A percentile compares a stretch with the other conserved stretches of the same genome.
Evolutionary conservation across 1,140 invertebrate species (phyloP).

Genomic region (Idris sp.): DNA sequence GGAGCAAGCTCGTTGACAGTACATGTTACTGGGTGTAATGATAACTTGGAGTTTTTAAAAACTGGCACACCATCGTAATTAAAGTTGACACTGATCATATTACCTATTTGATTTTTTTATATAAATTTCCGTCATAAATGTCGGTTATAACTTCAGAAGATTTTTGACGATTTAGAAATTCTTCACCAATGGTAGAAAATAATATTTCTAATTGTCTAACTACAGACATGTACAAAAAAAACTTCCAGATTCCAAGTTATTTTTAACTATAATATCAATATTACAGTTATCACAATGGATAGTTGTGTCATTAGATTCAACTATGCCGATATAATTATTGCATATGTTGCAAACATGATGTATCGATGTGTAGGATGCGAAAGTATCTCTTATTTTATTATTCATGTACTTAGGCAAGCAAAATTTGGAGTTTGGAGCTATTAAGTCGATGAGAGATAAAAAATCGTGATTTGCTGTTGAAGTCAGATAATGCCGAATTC

Average conservation of each 20-base stretch:
- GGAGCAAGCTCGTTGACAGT: constrained; percentile 26
- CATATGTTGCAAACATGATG: constrained; percentile 28
- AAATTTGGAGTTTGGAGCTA: neutral
- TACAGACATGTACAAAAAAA: no score
- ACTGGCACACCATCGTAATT: constrained; percentile 45
- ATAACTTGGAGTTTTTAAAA: constrained; percentile 41
- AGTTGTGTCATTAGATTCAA: neutral
- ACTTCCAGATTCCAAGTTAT: no score
- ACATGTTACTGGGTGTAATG: constrained; percentile 44
- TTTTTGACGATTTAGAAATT: constrained; percentile 12
- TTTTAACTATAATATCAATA: neutral
- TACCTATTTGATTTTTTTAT: constrained; percentile 13
- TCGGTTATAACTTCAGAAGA: constrained; percentile 31
- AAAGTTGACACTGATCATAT: constrained; percentile 45
- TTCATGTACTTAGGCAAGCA: constrained; percentile 24
- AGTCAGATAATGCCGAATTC: no score
- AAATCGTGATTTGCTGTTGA: no score
- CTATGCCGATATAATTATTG: constrained; percentile 11
- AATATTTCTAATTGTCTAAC: constrained; percentile 3
- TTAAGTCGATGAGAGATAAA: no score
- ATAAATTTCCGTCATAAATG: constrained; percentile 15
- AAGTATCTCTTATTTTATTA: constrained; percentile 32
- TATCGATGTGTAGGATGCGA: constrained; percentile 14
- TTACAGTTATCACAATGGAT: constrained; percentile 17
- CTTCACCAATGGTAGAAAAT: constrained; percentile 1